Conservation (phyloP, 2,888 invertebrate species). For the Argynnis bischoffii region DNA sequence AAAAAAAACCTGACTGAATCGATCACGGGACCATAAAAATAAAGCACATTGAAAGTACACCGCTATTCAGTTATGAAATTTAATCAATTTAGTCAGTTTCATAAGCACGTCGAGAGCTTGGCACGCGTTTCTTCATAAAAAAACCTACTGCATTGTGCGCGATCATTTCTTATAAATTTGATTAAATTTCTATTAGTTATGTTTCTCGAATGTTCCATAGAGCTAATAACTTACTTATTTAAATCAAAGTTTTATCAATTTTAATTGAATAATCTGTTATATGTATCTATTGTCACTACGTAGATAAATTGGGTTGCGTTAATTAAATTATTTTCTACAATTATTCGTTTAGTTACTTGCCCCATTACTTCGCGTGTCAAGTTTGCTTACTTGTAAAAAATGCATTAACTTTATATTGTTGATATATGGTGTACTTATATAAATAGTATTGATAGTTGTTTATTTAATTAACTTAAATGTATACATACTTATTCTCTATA, state of each 20-base stretch:
- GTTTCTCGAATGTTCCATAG: constrained; percentile 46
- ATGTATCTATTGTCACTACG: no score
- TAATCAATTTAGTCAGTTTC: constrained; percentile 70
- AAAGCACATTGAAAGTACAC: constrained; percentile 48
- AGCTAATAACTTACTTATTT: constrained; percentile 33
- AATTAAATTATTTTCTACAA: no score
- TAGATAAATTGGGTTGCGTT: no score
- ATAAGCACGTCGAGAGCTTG: constrained; percentile 55
- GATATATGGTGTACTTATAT: no score
- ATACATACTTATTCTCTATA: no score
- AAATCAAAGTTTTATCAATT: not conserved
- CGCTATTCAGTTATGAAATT: constrained; percentile 59
- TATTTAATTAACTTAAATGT: no score
- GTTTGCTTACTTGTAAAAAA: no score
- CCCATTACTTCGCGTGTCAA: no score
- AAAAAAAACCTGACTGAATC: constrained; percentile 33
- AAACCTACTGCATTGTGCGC: constrained; percentile 57
- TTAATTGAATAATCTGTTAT: no score
- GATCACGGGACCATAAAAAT: constrained; percentile 35
- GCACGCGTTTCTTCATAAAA: constrained; percentile 64
- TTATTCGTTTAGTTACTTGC: no score
- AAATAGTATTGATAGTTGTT: no score
- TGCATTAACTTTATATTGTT: no score
- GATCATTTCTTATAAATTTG: constrained; percentile 71
- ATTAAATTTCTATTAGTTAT: constrained; percentile 72